Base-by-base conservation (phyloP, 2,888 invertebrate genomes). In the Aspidapion aeneum region DNA sequence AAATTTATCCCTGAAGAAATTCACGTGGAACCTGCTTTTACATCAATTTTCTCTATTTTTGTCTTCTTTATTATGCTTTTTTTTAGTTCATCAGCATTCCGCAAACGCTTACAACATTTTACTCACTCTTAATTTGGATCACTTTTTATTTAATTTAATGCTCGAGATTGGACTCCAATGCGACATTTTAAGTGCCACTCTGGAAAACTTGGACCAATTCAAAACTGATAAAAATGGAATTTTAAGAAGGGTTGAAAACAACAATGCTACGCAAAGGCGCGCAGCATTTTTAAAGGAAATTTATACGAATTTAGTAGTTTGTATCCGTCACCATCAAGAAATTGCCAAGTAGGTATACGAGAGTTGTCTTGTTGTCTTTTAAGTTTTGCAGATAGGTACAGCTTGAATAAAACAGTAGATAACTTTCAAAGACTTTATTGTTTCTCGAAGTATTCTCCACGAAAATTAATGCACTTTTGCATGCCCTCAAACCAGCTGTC, bases 141-240 rank as follows among this genome's bases (percentile, higher is more conserved):
- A 52, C 17, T 52, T 52, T 52, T 52, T 19, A 7, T 52, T 52
- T n/a, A 52, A 52, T 19, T 19, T 52, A n/a, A 52, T 52, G 52
- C 17, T 52, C 7, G 52, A 52, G n/a, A 17, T 52, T 19, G 52
- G 52, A 5, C 7, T 18, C 5, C 52, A 52, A n/a, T 52, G 52
- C 17, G 52, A 52, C 7, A 18, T 52, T 52, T 19, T 52, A 7
- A 19, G 52, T 52, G 7, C 52, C 52, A 52, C 52, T 17, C n/a
- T 52, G 52, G 52, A 52, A 52, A 52, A 17, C n/a, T 52, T 52
- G 52, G 52, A 52, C 17, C 18, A 52, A n/a, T 52, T 18, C 52
- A 5, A n/a, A 52, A 18, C 19, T 5, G 52, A 52, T 7, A 52
- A 52, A 18, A 19, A 19, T n/a, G 52, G 18, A 19, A 7, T 52